A percentile compares a stretch with the other conserved stretches of the same genome.
Evolutionary conservation across 2,797 vertebrate genomes (phyloP).

Genomic region (Notolepis coatsorum): DNA sequence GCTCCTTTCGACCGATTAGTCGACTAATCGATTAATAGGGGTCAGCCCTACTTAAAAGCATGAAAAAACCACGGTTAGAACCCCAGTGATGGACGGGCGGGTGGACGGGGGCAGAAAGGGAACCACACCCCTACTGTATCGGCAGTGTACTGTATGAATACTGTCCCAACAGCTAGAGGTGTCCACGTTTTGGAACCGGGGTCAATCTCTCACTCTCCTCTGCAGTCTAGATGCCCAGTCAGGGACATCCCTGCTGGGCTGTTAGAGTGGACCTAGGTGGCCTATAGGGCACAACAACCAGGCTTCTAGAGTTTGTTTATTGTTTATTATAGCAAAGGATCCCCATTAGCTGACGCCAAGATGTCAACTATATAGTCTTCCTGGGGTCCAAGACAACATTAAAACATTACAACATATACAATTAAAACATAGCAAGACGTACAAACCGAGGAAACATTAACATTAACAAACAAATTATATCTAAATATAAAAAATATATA

Average conservation of each 20-base stretch:
- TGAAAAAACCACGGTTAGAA: constrained; percentile 51
- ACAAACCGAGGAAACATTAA: too few species aligned
- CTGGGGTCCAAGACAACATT: too few species aligned
- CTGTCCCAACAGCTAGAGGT: constrained; percentile 19
- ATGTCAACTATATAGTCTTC: too few species aligned
- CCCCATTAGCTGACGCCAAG: too few species aligned
- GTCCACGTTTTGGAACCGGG: constrained; percentile 7
- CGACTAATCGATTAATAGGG: too few species aligned
- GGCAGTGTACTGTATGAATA: constrained; percentile 5
- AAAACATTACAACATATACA: too few species aligned
- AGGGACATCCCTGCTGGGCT: neutral
- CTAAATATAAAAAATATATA: too few species aligned
- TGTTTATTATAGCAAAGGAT: too few species aligned
- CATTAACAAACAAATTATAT: too few species aligned
- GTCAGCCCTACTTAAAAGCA: too few species aligned
- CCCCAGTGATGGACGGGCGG: constrained; percentile 50
- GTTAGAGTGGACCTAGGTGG: constrained; percentile 1
- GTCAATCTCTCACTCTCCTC: constrained; percentile 7
- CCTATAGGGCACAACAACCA: neutral
- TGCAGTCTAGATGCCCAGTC: neutral
- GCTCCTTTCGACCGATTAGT: too few species aligned
- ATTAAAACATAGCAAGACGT: too few species aligned
- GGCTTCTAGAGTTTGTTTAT: neutral
- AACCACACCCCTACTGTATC: neutral
- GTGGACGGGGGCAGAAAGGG: neutral